A percentile compares a stretch with the other conserved stretches of the same genome.
Evolutionary conservation across 1,140 invertebrate genomes (phyloP).

Genomic region (Phymastichus coffea): DNA sequence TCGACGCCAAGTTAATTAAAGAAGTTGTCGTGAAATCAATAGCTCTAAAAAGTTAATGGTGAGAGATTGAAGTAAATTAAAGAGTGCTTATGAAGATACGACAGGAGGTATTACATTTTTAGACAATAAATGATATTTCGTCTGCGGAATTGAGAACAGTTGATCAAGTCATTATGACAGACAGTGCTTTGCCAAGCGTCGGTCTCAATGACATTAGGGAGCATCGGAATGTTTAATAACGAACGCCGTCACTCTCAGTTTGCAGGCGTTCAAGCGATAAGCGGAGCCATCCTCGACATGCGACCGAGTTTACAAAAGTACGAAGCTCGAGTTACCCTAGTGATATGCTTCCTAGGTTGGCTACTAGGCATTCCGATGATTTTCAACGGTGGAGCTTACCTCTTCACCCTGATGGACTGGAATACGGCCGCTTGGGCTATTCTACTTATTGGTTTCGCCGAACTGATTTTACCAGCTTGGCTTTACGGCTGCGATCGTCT

Average conservation of each 20-base stretch:
- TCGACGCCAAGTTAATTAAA: no score
- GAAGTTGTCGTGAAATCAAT: no score
- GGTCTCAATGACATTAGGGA: background rate
- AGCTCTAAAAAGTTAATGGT: no score
- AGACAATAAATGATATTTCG: no score
- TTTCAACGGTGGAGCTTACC: slow-evolving; percentile 70
- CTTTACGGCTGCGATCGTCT: slow-evolving; percentile 68
- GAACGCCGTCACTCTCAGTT: slow-evolving; percentile 56
- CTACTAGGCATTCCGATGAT: slow-evolving; percentile 69
- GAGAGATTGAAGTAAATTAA: no score
- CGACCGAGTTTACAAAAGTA: slow-evolving; percentile 66
- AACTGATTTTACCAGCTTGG: slow-evolving; percentile 70
- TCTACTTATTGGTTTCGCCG: slow-evolving; percentile 71
- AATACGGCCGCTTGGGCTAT: slow-evolving; percentile 84
- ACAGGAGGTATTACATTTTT: no score
- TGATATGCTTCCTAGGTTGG: slow-evolving; percentile 64
- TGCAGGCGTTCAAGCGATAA: slow-evolving; percentile 78
- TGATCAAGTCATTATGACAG: no score
- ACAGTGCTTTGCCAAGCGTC: no score
- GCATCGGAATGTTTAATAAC: background rate
- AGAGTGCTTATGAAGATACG: no score
- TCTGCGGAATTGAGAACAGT: no score
- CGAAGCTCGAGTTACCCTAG: slow-evolving; percentile 62
- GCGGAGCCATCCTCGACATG: slow-evolving; percentile 72
- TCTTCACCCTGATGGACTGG: slow-evolving; percentile 77